Evolutionary conservation across 2,888 invertebrate genomes (phyloP).

Genomic region (Noctua comes): DNA sequence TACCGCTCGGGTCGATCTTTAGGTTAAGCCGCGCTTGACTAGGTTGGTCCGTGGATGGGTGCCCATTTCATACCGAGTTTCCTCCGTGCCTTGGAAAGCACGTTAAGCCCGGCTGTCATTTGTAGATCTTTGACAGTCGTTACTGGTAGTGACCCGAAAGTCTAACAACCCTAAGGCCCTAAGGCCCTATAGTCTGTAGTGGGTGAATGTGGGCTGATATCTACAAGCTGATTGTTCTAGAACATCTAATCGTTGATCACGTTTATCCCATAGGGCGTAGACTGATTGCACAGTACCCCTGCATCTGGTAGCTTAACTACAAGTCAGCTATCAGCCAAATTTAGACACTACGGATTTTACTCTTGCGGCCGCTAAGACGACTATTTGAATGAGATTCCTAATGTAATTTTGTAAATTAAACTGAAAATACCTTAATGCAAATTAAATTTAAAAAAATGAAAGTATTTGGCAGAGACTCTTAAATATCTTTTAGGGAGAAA

Average conservation of each 20-base stretch:
- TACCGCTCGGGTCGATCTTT: too few relatives aligned
- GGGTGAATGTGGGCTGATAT: constrained; percentile 53
- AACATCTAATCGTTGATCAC: constrained; percentile 18
- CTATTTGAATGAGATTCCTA: not conserved
- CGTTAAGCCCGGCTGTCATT: too few relatives aligned
- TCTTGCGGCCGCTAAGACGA: not conserved
- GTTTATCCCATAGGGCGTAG: not conserved
- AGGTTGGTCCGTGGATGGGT: too few relatives aligned
- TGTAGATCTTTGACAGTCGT: too few relatives aligned
- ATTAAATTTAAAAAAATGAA: too few relatives aligned
- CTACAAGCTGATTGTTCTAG: constrained; percentile 24
- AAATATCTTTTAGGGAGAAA: not conserved
- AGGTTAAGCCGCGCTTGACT: too few relatives aligned
- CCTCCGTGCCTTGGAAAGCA: too few relatives aligned
- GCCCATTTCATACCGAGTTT: too few relatives aligned
- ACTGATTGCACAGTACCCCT: not conserved
- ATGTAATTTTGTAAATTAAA: not conserved
- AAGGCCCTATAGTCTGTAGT: constrained; percentile 31
- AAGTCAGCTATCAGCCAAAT: not conserved
- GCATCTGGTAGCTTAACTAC: not conserved
- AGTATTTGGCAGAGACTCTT: not conserved
- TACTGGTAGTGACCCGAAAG: too few relatives aligned
- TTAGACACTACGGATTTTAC: not conserved
- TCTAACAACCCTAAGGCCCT: too few relatives aligned
- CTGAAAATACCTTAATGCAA: not conserved